Conservation (phyloP, 1,140 invertebrate species). For the Tetramorium alpestre region DNA sequence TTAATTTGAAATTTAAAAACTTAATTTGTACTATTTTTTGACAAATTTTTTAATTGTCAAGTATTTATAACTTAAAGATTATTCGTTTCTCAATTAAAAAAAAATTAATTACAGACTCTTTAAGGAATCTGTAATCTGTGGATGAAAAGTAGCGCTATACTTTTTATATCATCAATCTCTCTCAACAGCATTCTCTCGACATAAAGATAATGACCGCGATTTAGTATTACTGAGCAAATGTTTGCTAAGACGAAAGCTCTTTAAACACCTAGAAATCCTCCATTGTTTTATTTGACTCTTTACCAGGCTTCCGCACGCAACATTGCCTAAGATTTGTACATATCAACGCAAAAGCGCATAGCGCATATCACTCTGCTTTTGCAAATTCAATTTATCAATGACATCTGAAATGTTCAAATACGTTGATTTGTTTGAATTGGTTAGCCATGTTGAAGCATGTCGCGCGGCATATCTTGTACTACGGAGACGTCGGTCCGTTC, state of each 20-base stretch:
- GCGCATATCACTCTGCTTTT: neutral
- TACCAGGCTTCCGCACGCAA: neutral
- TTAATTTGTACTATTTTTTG: neutral
- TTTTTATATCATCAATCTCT: neutral
- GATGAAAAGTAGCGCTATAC: neutral
- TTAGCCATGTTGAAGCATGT: neutral
- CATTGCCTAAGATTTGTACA: conserved; percentile 1
- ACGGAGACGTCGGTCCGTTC: conserved; percentile 13
- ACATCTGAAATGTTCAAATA: neutral
- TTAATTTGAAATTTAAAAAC: neutral
- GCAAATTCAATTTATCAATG: conserved; percentile 8
- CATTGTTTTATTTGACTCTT: conserved; percentile 15
- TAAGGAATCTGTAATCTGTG: neutral
- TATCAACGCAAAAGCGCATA: neutral
- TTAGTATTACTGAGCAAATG: conserved; percentile 11
- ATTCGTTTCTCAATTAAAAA: neutral
- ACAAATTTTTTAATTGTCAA: neutral
- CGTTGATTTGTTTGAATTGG: conserved; percentile 22
- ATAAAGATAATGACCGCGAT: conserved; percentile 19
- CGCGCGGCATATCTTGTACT: neutral
- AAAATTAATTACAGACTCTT: neutral
- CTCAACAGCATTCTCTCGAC: neutral
- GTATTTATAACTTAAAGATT: neutral
- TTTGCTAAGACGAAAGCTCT: conserved; percentile 5
- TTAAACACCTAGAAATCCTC: neutral